Percentiles rank a stretch among this genome's conserved stretches.
Conservation (phyloP, 1,140 invertebrate genomes). For the Popillia japonica region DNA sequence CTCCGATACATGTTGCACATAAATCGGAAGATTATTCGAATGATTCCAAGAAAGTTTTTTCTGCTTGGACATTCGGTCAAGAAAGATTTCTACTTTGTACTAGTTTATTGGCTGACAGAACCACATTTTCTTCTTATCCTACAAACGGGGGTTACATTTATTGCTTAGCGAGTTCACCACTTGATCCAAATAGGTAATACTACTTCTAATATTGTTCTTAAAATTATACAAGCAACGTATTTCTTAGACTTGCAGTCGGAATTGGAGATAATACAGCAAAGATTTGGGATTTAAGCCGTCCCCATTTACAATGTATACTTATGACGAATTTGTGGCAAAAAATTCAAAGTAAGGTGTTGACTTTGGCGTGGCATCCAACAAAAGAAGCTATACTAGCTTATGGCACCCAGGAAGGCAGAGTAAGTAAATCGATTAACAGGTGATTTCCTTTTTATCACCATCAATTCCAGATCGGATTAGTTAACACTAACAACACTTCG, state of each 20-base stretch:
- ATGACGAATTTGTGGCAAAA: conserved; percentile 71
- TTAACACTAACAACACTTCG: conserved; percentile 60
- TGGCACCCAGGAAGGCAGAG: conserved; percentile 77
- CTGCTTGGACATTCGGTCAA: conserved; percentile 70
- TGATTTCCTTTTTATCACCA: conserved; percentile 56
- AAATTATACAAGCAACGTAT: not conserved
- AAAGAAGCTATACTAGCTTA: conserved; percentile 78
- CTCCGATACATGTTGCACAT: conserved; percentile 44
- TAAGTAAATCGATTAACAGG: conserved; percentile 64
- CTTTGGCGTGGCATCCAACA: conserved; percentile 79
- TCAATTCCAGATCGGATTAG: conserved; percentile 65
- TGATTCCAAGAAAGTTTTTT: conserved; percentile 31
- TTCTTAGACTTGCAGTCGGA: conserved; percentile 71
- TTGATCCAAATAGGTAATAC: conserved; percentile 71
- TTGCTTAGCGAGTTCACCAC: conserved; percentile 70
- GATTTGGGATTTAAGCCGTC: conserved; percentile 72
- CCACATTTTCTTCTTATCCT: conserved; percentile 63
- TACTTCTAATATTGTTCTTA: not conserved
- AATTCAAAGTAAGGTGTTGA: conserved; percentile 75
- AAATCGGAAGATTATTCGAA: not conserved
- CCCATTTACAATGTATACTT: conserved; percentile 62
- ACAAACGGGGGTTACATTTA: conserved; percentile 75
- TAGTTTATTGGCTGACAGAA: conserved; percentile 60
- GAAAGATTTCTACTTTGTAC: conserved; percentile 71
- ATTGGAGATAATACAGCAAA: conserved; percentile 75